These are phyloP conservation scores for Euspilapteryx auroguttella DNA, from an alignment of 2,888 invertebrate genomes.

Conservation along the genomic window DNA sequence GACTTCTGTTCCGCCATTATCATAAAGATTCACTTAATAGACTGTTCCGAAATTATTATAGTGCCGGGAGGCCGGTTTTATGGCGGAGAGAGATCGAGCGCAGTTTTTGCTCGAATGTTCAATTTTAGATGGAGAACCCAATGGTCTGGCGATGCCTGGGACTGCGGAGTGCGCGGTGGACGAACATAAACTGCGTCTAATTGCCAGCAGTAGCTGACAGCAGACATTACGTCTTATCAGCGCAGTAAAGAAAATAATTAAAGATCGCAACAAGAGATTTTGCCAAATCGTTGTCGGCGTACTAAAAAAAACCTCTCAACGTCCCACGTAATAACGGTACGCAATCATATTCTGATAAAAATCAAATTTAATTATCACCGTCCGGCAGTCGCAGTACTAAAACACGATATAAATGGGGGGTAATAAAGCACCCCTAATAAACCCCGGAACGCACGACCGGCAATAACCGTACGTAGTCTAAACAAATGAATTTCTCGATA, in stretches of 20 bases:
- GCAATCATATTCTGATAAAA: constrained; percentile 40
- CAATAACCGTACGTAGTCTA: constrained; percentile 56
- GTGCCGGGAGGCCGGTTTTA: constrained; percentile 46
- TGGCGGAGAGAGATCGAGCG: constrained; percentile 26
- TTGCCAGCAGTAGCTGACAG: constrained; percentile 11
- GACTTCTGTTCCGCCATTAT: constrained; percentile 56
- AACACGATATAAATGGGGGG: constrained; percentile 26
- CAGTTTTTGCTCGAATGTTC: constrained; percentile 25
- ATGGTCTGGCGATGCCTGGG: constrained; percentile 7
- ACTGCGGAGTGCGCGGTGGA: neutral
- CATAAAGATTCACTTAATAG: constrained; percentile 61
- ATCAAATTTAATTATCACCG: constrained; percentile 44
- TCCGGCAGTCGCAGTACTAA: constrained; percentile 30
- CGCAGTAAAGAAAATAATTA: constrained; percentile 21
- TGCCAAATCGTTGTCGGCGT: constrained; percentile 19
- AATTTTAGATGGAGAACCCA: constrained; percentile 22
- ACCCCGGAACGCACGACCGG: constrained; percentile 46
- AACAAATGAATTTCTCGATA: constrained; percentile 57
- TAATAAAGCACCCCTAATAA: constrained; percentile 53
- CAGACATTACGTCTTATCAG: constrained; percentile 20
- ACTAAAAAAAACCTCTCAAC: constrained; percentile 21
- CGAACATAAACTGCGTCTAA: constrained; percentile 1
- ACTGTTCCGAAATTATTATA: constrained; percentile 56
- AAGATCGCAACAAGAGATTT: constrained; percentile 25
- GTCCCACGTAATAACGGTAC: constrained; percentile 25